Evolutionary conservation across 2,888 invertebrate genomes (phyloP).

Genomic region (Synanthedon tipuliformis): DNA sequence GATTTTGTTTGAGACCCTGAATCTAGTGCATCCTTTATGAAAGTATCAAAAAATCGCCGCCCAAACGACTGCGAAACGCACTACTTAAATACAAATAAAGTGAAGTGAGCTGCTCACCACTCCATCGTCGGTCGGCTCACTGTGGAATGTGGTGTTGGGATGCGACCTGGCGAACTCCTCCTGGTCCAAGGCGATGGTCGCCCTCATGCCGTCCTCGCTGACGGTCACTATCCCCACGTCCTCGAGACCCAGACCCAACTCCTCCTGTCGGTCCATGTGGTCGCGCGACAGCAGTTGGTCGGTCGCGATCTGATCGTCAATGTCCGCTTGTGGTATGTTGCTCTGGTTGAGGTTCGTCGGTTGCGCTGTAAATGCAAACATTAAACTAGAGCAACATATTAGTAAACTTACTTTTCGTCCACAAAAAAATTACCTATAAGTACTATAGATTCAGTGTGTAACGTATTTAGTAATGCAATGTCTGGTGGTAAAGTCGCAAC

Average conservation of each 20-base stretch:
- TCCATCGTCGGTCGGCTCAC: conserved; percentile 51
- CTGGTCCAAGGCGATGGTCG: conserved; percentile 49
- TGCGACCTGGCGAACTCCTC: conserved; percentile 63
- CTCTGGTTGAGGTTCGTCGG: conserved; percentile 32
- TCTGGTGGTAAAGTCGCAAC: not conserved
- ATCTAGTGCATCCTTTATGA: too few relatives aligned
- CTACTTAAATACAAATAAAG: too few relatives aligned
- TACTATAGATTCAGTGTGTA: too few relatives aligned
- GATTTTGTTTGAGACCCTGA: too few relatives aligned
- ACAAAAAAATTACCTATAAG: too few relatives aligned
- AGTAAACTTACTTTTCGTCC: not conserved
- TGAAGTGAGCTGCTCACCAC: conserved; percentile 11
- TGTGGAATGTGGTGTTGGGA: conserved; percentile 64
- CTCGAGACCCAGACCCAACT: conserved; percentile 39
- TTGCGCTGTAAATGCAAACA: conserved; percentile 16
- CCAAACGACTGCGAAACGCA: too few relatives aligned
- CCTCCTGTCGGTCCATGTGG: conserved; percentile 19
- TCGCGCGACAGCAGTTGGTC: conserved; percentile 35
- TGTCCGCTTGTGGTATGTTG: conserved; percentile 42
- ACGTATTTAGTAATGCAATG: too few relatives aligned
- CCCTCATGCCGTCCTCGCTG: conserved; percentile 45
- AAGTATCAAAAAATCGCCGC: too few relatives aligned
- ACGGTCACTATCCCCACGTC: conserved; percentile 59
- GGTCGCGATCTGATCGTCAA: conserved; percentile 58
- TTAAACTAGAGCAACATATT: conserved; percentile 33